These are phyloP conservation scores for Phylloscopus collybita DNA, from an alignment of 2,797 vertebrate genomes.

Conservation along the genomic window DNA sequence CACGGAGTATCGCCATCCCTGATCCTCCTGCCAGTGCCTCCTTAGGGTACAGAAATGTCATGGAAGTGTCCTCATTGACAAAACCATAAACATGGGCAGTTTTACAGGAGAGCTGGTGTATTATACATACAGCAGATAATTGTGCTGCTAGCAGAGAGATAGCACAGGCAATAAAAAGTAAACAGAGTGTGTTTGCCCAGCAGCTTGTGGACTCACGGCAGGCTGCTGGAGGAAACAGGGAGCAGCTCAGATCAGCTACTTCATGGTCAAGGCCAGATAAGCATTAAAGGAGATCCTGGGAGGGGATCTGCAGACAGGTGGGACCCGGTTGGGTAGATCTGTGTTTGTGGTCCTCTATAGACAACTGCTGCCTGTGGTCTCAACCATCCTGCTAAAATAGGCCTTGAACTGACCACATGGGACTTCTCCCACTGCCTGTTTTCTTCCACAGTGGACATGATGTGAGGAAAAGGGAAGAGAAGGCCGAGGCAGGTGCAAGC, in stretches of 20 bases:
- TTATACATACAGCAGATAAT: neutral
- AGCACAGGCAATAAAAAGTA: constrained; percentile 2
- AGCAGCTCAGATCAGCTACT: neutral
- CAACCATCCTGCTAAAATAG: neutral
- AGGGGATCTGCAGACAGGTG: neutral
- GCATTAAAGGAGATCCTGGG: neutral
- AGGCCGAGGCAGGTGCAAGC: neutral
- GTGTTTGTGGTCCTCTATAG: neutral
- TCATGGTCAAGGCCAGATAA: neutral
- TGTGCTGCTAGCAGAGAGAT: neutral
- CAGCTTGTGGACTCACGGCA: neutral
- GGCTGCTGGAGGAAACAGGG: neutral
- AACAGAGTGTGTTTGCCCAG: neutral
- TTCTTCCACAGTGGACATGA: neutral
- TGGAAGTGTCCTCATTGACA: neutral
- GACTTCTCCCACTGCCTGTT: neutral
- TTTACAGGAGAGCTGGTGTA: neutral
- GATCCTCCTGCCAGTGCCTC: neutral
- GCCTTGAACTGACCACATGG: accelerated
- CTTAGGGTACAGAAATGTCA: neutral
- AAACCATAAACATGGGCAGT: neutral
- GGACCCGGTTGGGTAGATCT: neutral
- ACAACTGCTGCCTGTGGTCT: neutral
- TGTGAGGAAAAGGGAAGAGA: neutral
- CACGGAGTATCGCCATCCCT: neutral